A percentile compares a stretch with the other conserved stretches of the same genome.
These are phyloP conservation scores for Coracopsis vasa DNA, from an alignment of 2,113 vertebrate species.

Conservation along the genomic window DNA sequence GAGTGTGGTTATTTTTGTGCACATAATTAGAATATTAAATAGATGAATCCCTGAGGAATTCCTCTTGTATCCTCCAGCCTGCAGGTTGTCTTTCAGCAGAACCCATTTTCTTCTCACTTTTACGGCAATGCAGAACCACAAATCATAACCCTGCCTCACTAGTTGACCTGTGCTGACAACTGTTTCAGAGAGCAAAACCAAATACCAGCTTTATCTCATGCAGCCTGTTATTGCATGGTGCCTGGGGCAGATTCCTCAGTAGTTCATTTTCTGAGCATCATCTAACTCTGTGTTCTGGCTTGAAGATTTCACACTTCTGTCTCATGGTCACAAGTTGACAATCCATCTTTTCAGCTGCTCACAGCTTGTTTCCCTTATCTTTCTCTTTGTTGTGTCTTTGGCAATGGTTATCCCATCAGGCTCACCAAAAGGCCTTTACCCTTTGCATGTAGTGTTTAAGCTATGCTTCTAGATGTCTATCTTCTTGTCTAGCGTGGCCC, in stretches of 20 bases:
- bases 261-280: not conserved
- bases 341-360: not conserved
- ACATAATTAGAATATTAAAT: not conserved
- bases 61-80: not conserved
- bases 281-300: not conserved
- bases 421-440: accelerated
- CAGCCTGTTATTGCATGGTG: accelerated
- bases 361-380: not conserved
- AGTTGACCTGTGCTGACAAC: not conserved
- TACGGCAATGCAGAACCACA: accelerated
- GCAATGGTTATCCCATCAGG: not conserved
- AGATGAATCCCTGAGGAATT: constrained; percentile 8
- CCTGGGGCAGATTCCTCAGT: not conserved
- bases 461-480: accelerated
- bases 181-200: not conserved
- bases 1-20: constrained; percentile 12
- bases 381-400: not conserved
- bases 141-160: not conserved
- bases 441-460: accelerated
- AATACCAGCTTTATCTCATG: not conserved
- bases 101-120: not conserved
- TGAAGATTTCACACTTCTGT: not conserved
- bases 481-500: accelerated
- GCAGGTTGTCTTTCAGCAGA: not conserved
- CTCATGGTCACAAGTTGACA: not conserved